Conservation (phyloP, 2,113 vertebrate species). For the Rutilus rutilus region DNA sequence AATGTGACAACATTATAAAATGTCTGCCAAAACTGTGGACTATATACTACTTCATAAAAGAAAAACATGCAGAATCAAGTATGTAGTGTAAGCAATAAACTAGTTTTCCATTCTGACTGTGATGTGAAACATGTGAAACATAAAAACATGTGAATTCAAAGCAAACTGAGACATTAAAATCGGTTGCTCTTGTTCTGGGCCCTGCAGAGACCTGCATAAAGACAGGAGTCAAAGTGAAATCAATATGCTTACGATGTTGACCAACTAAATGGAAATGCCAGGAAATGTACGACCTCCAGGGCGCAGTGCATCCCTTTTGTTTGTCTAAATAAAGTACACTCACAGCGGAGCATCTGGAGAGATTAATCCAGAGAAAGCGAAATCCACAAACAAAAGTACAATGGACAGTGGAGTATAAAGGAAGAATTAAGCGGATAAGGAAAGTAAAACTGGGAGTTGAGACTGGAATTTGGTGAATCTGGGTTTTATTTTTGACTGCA, state of each 20-base stretch:
- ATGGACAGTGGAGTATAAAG: conserved; percentile 7
- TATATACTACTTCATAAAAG: not conserved
- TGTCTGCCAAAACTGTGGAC: not conserved
- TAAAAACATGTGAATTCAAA: not conserved
- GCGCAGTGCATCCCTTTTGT: conserved; percentile 67
- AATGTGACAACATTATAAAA: not conserved
- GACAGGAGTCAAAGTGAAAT: conserved; percentile 67
- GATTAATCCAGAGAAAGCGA: conserved; percentile 60
- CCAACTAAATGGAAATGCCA: conserved; percentile 77
- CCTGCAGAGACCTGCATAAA: conserved; percentile 49
- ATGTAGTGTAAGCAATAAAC: not conserved
- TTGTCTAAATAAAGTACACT: conserved; percentile 60
- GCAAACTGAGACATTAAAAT: conserved; percentile 5
- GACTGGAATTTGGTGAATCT: not conserved
- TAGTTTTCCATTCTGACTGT: not conserved
- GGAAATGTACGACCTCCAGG: conserved; percentile 38
- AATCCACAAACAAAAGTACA: conserved; percentile 44
- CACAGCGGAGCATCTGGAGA: conserved; percentile 58
- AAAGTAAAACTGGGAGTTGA: not conserved
- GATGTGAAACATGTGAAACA: too few relatives aligned
- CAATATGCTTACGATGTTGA: conserved; percentile 62
- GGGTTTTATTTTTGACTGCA: not conserved
- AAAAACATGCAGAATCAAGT: not conserved
- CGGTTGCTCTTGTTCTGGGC: not conserved
- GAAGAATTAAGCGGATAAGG: not conserved